These are phyloP conservation scores for Mesocentrotus franciscanus DNA, from an alignment of 53 echinoderm and acorn worm species.

Conservation along the genomic window DNA sequence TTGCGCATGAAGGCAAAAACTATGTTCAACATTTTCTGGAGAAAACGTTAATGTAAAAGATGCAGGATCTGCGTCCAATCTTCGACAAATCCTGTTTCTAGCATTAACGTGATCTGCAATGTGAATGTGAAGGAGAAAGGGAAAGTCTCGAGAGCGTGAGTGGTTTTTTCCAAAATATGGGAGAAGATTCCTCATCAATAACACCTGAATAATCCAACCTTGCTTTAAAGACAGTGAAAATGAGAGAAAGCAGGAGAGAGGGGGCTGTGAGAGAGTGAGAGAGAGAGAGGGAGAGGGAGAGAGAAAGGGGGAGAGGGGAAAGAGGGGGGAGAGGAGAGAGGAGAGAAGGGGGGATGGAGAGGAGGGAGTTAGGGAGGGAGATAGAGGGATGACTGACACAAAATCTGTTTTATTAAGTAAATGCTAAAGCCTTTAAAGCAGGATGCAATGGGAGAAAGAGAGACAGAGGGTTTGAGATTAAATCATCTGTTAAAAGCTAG, in stretches of 20 bases:
- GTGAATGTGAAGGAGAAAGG: not conserved
- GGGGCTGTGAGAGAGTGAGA: no score
- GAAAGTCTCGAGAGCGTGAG: not conserved
- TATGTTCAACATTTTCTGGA: not conserved
- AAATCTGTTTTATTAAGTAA: not conserved
- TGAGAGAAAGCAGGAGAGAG: no score
- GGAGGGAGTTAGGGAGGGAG: not conserved
- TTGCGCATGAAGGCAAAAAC: no score
- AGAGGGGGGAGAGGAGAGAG: not conserved
- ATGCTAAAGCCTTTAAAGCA: not conserved
- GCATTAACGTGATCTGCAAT: not conserved
- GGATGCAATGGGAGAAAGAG: not conserved
- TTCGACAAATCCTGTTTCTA: not conserved
- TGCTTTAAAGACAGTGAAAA: not conserved
- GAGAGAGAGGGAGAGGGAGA: not conserved
- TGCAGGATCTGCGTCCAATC: not conserved
- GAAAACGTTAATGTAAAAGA: not conserved
- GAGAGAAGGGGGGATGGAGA: not conserved
- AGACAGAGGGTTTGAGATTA: not conserved
- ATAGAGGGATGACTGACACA: not conserved
- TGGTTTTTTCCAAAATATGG: not conserved
- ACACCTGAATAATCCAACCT: constrained; percentile 32
- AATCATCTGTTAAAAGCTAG: not conserved
- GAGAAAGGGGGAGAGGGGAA: not conserved
- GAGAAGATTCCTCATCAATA: constrained; percentile 55